Evolutionary conservation across 2,113 vertebrate species (phyloP).

Genomic region (Hippopotamus amphibius): DNA sequence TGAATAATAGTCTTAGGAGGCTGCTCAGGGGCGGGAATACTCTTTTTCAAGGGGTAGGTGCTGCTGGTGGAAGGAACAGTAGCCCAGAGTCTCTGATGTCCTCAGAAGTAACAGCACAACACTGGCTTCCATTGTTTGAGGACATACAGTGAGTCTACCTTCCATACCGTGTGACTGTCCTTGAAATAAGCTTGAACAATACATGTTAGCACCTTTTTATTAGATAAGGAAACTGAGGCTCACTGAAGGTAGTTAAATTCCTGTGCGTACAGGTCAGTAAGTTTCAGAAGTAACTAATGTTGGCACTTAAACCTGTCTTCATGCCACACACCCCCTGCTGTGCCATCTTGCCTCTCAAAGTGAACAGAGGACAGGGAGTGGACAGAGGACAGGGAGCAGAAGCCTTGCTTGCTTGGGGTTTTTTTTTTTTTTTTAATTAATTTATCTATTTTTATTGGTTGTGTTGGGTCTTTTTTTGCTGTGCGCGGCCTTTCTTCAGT

Average conservation of each 20-base stretch:
- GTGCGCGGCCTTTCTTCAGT: no score
- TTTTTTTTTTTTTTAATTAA: no score
- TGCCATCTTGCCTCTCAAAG: background rate
- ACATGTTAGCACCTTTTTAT: background rate
- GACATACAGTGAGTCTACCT: background rate
- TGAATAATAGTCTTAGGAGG: background rate
- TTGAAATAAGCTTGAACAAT: background rate
- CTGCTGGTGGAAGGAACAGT: background rate
- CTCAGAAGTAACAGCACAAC: background rate
- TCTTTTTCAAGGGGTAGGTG: background rate
- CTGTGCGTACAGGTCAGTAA: background rate
- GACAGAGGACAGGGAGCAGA: no score
- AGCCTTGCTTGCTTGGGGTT: no score
- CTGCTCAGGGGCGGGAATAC: background rate
- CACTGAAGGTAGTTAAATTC: background rate
- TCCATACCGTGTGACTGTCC: background rate
- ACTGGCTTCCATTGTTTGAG: background rate
- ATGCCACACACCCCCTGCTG: accelerated
- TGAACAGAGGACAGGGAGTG: background rate
- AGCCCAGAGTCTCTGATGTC: background rate
- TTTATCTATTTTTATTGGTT: no score
- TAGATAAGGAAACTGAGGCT: background rate
- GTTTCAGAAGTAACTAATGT: background rate
- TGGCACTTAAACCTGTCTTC: background rate
- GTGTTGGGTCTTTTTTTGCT: no score